These are phyloP conservation scores for Halocaridina rubra DNA, from an alignment of 2,888 invertebrate species.

Conservation along the genomic window DNA sequence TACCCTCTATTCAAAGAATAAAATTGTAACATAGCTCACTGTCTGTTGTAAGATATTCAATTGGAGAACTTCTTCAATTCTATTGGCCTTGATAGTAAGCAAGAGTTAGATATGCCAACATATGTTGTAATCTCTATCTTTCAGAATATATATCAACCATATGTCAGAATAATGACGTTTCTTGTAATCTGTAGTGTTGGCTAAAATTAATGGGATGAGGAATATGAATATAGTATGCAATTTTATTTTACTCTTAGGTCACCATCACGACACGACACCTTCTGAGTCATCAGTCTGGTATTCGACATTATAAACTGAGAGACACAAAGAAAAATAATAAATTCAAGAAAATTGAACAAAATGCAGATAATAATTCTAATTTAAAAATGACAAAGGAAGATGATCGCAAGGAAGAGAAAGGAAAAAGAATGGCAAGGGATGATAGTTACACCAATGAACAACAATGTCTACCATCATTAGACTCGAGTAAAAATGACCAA, in stretches of 20 bases:
- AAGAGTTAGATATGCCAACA: no score
- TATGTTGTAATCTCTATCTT: no score
- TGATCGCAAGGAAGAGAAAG: neutral
- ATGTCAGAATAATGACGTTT: no score
- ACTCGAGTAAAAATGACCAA: neutral
- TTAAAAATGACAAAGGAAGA: neutral
- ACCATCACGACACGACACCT: slow-evolving; percentile 72
- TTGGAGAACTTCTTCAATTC: no score
- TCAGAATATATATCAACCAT: no score
- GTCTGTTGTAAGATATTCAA: no score
- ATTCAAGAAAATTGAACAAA: neutral
- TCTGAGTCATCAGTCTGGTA: slow-evolving; percentile 72
- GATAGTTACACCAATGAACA: neutral
- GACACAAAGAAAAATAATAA: slow-evolving; percentile 53
- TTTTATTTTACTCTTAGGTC: slow-evolving; percentile 66
- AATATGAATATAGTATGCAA: no score
- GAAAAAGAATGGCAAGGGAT: neutral
- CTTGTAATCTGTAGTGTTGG: no score
- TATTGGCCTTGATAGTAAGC: no score
- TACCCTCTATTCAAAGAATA: no score
- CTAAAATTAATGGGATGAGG: no score
- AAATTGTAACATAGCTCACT: no score
- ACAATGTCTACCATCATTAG: neutral
- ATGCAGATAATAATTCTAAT: neutral
- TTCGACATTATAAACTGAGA: slow-evolving; percentile 72